Base-by-base conservation (phyloP, 2,113 vertebrate genomes). In the Brachyhypopomus occidentalis region DNA sequence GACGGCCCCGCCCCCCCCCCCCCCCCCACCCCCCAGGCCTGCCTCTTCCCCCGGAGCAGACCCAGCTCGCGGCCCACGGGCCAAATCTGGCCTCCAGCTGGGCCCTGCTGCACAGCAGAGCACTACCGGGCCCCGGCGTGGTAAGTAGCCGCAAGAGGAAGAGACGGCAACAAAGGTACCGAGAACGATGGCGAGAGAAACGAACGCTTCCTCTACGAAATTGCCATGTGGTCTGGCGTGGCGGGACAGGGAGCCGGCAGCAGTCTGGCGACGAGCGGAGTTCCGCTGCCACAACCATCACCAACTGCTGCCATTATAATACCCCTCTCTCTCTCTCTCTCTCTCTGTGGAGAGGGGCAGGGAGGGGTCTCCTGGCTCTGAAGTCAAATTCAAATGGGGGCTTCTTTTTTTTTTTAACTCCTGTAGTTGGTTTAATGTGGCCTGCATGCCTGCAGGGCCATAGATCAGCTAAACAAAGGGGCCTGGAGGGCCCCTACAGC, bases 1-100 rank as follows among this genome's bases (percentile, higher is more conserved):
- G 30, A 30, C 30, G 30, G 30, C 3, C 80, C 25, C 71, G 74
- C 80, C 86, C 85, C 85, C 78, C 86, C 80, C 71, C 45, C 70
- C 78, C n/a, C 72, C 70, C 85, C 78, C n/a, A 67, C 70, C 85
- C 85, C 83, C 81, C 84, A 83, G 84, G 79, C 80, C 84, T 93
- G 92, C 92, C 77, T 74, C 66, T 81, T 81, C 81, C 72, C 55
- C 73, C 79, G 75, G 58, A 84, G 59, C 69, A 80, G 78, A 84
- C 82, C 82, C 84, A 72, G 81, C 81, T 81, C 17, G 19, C 77
- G 38, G 78, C 70, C 85, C 85, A 72, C 76, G 69, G 56, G 86
- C 84, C 82, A 86, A 89, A 90, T 92, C 89, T 92, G 91, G 86
- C 87, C 84, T 90, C 88, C 92, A 93, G 91, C 91, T 93, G 91